Conservation (phyloP, 2,113 vertebrate genomes). For the Dasyornis broadbenti region DNA sequence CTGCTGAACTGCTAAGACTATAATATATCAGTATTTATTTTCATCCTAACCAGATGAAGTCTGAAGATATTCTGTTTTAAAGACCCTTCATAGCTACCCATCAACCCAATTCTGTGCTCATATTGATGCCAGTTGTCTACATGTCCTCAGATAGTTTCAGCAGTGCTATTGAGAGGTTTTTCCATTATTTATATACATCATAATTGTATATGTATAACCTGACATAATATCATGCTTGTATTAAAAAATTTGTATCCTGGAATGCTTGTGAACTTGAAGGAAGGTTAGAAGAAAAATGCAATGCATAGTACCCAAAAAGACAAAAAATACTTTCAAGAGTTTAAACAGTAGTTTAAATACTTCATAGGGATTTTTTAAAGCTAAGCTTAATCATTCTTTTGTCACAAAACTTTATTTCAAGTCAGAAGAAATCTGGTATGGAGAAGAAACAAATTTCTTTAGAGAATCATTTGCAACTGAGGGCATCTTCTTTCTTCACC, state of each 20-base stretch:
- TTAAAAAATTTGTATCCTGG: neutral
- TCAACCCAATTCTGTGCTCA: neutral
- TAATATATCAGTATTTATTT: neutral
- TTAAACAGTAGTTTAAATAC: neutral
- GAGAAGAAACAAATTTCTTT: neutral
- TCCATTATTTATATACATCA: fast-evolving
- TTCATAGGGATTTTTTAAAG: neutral
- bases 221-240: neutral
- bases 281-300: neutral
- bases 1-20: neutral
- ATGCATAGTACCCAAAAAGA: neutral
- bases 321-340: neutral
- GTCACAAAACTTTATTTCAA: neutral
- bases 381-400: neutral
- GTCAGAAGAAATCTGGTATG: neutral
- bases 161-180: neutral
- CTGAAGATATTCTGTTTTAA: neutral
- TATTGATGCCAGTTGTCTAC: neutral
- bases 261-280: neutral
- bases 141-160: neutral
- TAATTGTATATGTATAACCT: neutral
- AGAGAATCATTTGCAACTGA: neutral
- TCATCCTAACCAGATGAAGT: neutral
- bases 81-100: neutral
- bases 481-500: neutral